Evolutionary conservation across 37 sponge, comb jelly and placozoan genomes (phyloP).

Genomic region (Agelas oroides): DNA sequence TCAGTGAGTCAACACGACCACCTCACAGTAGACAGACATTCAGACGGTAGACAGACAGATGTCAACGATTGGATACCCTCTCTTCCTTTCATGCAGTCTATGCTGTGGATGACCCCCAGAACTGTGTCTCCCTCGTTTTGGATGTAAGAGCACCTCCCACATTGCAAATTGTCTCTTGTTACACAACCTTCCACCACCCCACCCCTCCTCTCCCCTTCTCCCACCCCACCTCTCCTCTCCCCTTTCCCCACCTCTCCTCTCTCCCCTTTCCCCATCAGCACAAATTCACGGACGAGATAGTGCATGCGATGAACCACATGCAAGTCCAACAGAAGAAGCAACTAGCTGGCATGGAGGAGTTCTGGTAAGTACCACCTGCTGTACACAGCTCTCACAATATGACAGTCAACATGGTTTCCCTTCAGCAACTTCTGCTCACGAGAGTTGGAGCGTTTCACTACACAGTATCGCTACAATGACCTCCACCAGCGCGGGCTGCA

Average conservation of each 20-base stretch:
- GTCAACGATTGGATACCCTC: too few relatives aligned
- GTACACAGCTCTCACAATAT: too few relatives aligned
- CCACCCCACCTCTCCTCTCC: too few relatives aligned
- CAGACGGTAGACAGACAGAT: too few relatives aligned
- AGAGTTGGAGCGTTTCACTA: background rate
- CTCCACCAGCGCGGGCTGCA: conserved; percentile 12
- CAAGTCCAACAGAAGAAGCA: conserved; percentile 51
- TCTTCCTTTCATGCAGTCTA: background rate
- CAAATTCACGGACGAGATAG: conserved; percentile 66
- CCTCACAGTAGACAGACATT: too few relatives aligned
- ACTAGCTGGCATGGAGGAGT: conserved; percentile 46
- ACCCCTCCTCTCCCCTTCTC: background rate
- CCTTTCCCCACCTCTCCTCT: too few relatives aligned
- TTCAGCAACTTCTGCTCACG: conserved; percentile 4
- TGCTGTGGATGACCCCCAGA: background rate
- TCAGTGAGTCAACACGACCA: conserved; percentile 40
- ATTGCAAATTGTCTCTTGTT: background rate
- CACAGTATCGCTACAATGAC: background rate
- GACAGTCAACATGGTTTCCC: too few relatives aligned
- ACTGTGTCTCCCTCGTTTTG: conserved; percentile 21
- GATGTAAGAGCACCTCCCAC: too few relatives aligned
- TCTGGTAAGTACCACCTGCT: conserved; percentile 35
- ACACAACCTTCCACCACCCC: background rate
- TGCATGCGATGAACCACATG: conserved; percentile 30
- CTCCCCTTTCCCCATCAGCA: conserved; percentile 12